A percentile compares a stretch with the other conserved stretches of the same genome.
phyloP scores from a whole-genome alignment of 1,140 invertebrate genomes.

The Apis mellifera region Amel_HAv3.1 CM009946.2:612001-612500 shows the following conservation, averaged over 20 bases:
- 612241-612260: conserved; percentile 83
- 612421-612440: conserved; percentile 86
- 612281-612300: conserved; percentile 85
- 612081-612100: conserved; percentile 84
- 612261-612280: conserved; percentile 85
- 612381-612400: conserved; percentile 81
- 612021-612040: conserved; percentile 91
- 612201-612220: conserved; percentile 86
- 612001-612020: conserved; percentile 91
- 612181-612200: conserved; percentile 84
- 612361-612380: conserved; percentile 82
- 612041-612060: conserved; percentile 81
- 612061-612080: conserved; percentile 77
- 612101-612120: conserved; percentile 85
- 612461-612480: conserved; percentile 88
- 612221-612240: conserved; percentile 85
- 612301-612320: conserved; percentile 86
- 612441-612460: conserved; percentile 87
- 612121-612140: conserved; percentile 75
- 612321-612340: conserved; percentile 90
- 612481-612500: conserved; percentile 87
- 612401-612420: conserved; percentile 84
- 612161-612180: conserved; percentile 89
- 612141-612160: conserved; percentile 87
- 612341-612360: conserved; percentile 80